Base-by-base conservation (phyloP, 2,888 invertebrate species). In the Dione vanillae region DNA sequence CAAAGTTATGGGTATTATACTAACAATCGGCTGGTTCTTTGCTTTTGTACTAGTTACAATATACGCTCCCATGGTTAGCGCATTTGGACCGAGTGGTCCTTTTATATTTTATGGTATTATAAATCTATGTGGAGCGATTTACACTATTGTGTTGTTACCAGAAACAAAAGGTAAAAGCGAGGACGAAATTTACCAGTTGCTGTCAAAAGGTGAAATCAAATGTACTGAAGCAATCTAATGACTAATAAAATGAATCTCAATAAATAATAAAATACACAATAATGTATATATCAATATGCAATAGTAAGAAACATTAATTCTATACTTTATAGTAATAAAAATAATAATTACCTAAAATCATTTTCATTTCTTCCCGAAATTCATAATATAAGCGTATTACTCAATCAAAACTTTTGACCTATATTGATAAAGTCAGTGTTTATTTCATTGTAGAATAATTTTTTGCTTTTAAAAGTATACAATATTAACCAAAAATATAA, bases 121-220 rank as follows among this genome's bases (percentile, higher is more conserved):
- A 16, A 88, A 89, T 78, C 66, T 87, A 20, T 62, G 82, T 2
- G 84, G 88, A 0, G 79, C 82, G 5, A 47, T 87, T 68, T 83
- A 85, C 58, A 79, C 85, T 59, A 77, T 86, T 59, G 71, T 86
- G 58, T 77, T 81, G 45, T 77, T 92, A 40, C 91, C 91, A 0
- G 93, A 93, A 77, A 92, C 92, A 0, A 90, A 85, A 78, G 90
- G 89, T 35, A 88, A 86, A 76, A 84, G 81, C 54, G 79, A 88
- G n/a, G 85, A 88, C 58, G 77, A 85, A 69, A 90, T 43, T 14
- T 67, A 72, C 40, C 61, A 49, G 64, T 64, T 49, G 49, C 76
- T 41, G 40, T 58, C 27, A 54, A 64, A 35, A 80, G 84, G 65
- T 52, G 66, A 68, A 56, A 66, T 1, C 43, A 43, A 43, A 35